Evolutionary conservation across 2,797 vertebrate genomes (phyloP), one percentile per base, ranked within the genome.

Genomic region (Sebastolobus altivelis): DNA sequence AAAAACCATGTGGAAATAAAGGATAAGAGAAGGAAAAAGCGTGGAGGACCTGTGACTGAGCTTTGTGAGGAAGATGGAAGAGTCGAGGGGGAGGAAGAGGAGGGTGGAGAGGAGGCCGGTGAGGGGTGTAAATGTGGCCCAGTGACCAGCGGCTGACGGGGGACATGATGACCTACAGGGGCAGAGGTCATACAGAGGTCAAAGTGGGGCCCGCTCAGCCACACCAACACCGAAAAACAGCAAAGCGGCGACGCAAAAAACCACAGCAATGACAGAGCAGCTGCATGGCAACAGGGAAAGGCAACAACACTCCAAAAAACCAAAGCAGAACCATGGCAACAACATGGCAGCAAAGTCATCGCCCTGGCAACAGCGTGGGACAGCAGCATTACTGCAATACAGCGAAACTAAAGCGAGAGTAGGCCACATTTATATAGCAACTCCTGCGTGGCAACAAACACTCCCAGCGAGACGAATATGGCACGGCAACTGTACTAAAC

Each of bases 21-120:
- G 76, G 86, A 81, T 69, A 88, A 84, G 72, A 85, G 77, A 92
- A 93, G 86, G 87, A 92, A 91, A 65, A 91, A 91, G 90, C 83
- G 91, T 91, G 92, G 86, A 94, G 89, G 94, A 96, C 95, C 95
- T 96, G 95, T 72, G 90, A 93, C 85, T 93, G 93, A 94, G 92
- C 94, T 92, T 93, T 95, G 93, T 93, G 94, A 92, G 94, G 94
- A 89, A 92, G 94, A 93, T 95, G 95, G 92, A 95, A 92, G 93
- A 95, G 94, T 94, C 92, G 94, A 92, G 95, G 90, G 91, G 94
- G 92, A 93, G 95, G 94, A 95, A 92, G 93, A 93, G 94, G 93
- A 95, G 95, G 95, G 94, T 96, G 94, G 83, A 95, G 95, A 95
- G 96, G 95, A 94, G 95, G 95, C 91, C 95, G 92, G 93, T 95